Base-by-base conservation (phyloP, 2,113 vertebrate genomes). In the Ophthalmolycus amberensis region DNA sequence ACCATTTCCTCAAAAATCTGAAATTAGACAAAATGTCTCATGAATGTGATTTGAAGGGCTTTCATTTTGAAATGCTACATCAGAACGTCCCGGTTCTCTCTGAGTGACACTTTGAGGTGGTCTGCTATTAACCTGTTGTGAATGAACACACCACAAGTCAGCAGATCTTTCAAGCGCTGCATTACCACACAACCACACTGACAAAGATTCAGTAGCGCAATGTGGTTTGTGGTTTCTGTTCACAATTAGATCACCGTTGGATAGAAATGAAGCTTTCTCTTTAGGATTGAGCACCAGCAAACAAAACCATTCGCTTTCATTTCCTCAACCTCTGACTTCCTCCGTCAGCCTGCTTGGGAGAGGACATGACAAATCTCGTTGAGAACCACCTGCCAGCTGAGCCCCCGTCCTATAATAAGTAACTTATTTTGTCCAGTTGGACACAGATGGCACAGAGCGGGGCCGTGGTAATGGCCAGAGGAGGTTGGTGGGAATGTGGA, bases 321-420 rank as follows among this genome's bases (percentile, higher is more conserved):
- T 52, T 3, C 60, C 12, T 73, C n/a, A 34, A 56, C 72, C 71
- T 62, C 59, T 44, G 71, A 72, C 81, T 59, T 52, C 50, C 62
- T 59, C 62, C 9, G 48, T 50, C 27, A 29, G 70, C 77, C 85
- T 64, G 62, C 82, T 79, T 68, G 63, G 46, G 62, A 72, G 34
- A 71, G 62, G 52, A 77, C 73, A 66, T 83, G 83, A 88, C 86
- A 85, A 74, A 83, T 38, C 60, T 74, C 60, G 79, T 58, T 54
- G 76, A 70, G 74, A 83, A 75, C 84, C 82, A 84, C 67, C 83
- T 75, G 83, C 84, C 87, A 83, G 88, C 89, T 90, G 88, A 91
- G 83, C 66, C 84, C 71, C 58, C 38, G 44, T 78, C 82, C 81
- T 78, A 86, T 89, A 87, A 90, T 90, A 79, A 85, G 84, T 71